Evolutionary conservation across 2,888 invertebrate genomes (phyloP), one percentile per base, ranked within the genome.

Genomic region (Mechanitis mazaeus): DNA sequence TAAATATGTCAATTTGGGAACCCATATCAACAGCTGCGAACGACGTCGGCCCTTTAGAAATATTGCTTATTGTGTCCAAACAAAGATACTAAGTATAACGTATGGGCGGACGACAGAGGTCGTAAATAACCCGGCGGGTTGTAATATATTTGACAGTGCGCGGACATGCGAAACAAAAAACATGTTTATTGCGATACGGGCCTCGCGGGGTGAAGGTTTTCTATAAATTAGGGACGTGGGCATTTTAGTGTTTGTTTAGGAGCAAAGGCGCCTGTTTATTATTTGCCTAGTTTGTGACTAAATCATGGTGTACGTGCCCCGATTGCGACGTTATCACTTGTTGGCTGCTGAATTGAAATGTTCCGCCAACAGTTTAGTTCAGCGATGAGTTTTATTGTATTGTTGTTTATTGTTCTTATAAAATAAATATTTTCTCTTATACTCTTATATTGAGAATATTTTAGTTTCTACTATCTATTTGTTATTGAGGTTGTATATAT

Each of bases 51-150:
- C 87, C 87, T 87, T 87, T 88, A 87, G 87, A 90, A 90, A 90
- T 90, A 90, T 90, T 85, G 87, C 89, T 89, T 88, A 90, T 90
- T 89, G 90, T 90, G 90, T 90, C 89, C 89, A 90, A 90, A 90
- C 90, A 90, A 88, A 90, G 90, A 89, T 90, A 89, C 88, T 87
- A 88, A 90, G 89, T 88, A 89, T 90, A 89, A 90, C 87, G 90
- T 89, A 90, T 89, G 90, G 89, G 89, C 88, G 89, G 88, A 85
- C 84, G 90, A 84, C 87, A 79, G 84, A 79, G 86, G 79, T 83
- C 87, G 86, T 90, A 90, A 90, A 90, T 89, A 87, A 90, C 90
- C 76, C 88, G 83, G 81, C 87, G 88, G 87, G 88, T 82, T 78
- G 88, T 89, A 90, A 90, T 89, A 90, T 89, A 90, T 90, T 89